Evolutionary conservation across 1,140 invertebrate species (phyloP), one percentile per base, ranked within the genome.

Genomic region (Sitophilus oryzae): DNA sequence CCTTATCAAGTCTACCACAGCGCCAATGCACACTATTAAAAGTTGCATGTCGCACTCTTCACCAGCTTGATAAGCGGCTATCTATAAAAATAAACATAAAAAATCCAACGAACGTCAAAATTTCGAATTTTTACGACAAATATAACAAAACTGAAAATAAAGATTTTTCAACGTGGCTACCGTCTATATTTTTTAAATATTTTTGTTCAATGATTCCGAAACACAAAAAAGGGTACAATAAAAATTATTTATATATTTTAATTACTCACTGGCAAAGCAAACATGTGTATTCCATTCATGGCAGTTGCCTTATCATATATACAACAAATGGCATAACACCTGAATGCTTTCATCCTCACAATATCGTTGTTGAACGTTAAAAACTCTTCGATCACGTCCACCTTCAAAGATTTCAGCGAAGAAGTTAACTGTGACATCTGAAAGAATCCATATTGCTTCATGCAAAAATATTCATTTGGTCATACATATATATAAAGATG

Each of bases 221-320:
- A n/a, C n/a, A n/a, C n/a, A n/a, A 16, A 38, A 9, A 30, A 11
- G 8, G 43, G 5, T 30, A 11, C 11, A 30, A 5, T 30, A 30
- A 11, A 6, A 30, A 6, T 30, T 30, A 30, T 30, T 8, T 22
- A 40, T 21, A 37, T 1, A 10, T 20, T 43, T 23, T 10, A 8
- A 21, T 34, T 14, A 30, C 51, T 64, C 53, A 64, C 60, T 16
- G 58, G 54, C 41, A 25, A 35, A 21, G 58, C 59, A 53, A 64
- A 64, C 25, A 64, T 43, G 19, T 64, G 60, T 22, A 64, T 62
- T 15, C 63, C 63, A 34, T 53, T 46, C 4, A 18, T n/a, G 5
- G 63, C 60, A 14, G 51, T 55, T 0, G 44, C 20, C 23, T 60
- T 58, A 43, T 64, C 60, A 25, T 54, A 52, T 23, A 62, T 43